Evolutionary conservation across 2,113 vertebrate species (phyloP), one percentile per base, ranked within the genome.

Genomic region (Ceratotherium simum): DNA sequence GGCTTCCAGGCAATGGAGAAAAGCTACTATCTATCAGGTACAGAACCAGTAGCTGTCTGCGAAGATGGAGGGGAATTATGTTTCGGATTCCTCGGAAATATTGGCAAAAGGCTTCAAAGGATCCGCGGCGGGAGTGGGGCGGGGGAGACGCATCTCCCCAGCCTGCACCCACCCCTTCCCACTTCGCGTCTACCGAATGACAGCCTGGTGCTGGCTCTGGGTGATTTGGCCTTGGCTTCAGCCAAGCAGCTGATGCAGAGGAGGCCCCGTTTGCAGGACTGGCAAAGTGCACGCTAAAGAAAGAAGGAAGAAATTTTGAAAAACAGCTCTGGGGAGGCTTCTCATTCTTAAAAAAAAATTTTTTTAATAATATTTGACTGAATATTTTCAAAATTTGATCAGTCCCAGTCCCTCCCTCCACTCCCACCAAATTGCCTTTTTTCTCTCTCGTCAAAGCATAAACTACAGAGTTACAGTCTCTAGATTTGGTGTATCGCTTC

Each of bases 191-290:
- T 91, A 76, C 94, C 96, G 92, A 98, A 96, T 98, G 98, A 98
- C 98, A 98, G 97, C 42, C 90, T 69, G 92, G 97, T 88, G 97
- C 98, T 96, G 2, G 94, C 97, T 48, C 93, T n/a, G 69, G 97
- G 31, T 75, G 89, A 96, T 96, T 86, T 98, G 98, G 97, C 98
- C 99, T 99, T 98, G 98, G 98, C 98, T 98, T 96, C 97, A 96
- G 98, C 98, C 98, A 98, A 98, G 98, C 99, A 98, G 99, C 98
- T 98, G 98, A 98, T 98, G 98, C 86, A 62, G 93, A 92, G 92
- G 96, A 97, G 98, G 98, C 98, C 76, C 78, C 14, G 82, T 85
- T 89, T 72, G 95, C 94, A 58, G 95, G 92, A 91, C 95, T 87
- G 90, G 64, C 58, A 58, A 93, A 80, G 91, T 96, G 97, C 90